Evolutionary conservation across 2,888 invertebrate species (phyloP).

Genomic region (Pemphredon lugubris): DNA sequence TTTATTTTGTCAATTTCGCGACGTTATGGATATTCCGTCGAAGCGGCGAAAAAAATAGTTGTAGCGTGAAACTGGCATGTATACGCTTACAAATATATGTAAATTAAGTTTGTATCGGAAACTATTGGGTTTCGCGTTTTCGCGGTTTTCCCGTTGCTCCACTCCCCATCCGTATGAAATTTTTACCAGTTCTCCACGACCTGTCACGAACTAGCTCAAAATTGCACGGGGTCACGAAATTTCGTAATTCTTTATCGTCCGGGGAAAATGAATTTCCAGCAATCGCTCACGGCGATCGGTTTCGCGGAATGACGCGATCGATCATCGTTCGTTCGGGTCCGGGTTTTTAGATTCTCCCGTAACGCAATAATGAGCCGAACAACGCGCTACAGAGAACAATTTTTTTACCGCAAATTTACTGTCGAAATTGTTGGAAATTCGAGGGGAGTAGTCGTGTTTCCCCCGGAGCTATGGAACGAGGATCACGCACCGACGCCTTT

Average conservation of each 20-base stretch:
- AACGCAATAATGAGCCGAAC: not conserved
- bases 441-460: too few species aligned
- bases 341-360: not conserved
- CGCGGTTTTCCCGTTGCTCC: too few species aligned
- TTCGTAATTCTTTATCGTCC: conserved; percentile 7
- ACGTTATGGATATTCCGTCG: conserved; percentile 14
- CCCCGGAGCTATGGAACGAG: too few species aligned
- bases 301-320: too few species aligned
- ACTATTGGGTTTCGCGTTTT: conserved; percentile 40
- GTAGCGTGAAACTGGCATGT: conserved; percentile 24
- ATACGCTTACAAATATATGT: conserved; percentile 48
- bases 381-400: not conserved
- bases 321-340: not conserved
- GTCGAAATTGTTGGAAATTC: not conserved
- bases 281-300: too few species aligned
- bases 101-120: conserved; percentile 49
- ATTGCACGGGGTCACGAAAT: not conserved
- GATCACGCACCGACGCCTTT: not conserved
- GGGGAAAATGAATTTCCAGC: too few species aligned
- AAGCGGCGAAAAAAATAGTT: conserved; percentile 29
- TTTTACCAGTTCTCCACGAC: conserved; percentile 32
- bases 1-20: conserved; percentile 43
- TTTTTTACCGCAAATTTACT: not conserved
- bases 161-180: conserved; percentile 30
- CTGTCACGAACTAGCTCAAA: conserved; percentile 13